Conservation (phyloP, 2,113 vertebrate genomes). For the Daboia siamensis region DNA sequence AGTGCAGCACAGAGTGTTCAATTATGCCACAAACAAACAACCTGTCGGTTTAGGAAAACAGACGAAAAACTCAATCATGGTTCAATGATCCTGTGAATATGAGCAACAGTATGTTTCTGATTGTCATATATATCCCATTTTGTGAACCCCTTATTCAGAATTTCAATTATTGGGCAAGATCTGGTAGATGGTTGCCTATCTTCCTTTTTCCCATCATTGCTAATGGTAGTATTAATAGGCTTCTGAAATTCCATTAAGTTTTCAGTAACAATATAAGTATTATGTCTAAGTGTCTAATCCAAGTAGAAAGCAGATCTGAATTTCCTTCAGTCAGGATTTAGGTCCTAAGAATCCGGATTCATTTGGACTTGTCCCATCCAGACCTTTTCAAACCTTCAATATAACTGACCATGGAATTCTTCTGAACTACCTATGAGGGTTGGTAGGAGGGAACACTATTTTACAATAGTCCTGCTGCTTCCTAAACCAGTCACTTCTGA, state of each 20-base stretch:
- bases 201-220: neutral
- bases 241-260: neutral
- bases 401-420: neutral
- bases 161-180: neutral
- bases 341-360: neutral
- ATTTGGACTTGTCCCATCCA: neutral
- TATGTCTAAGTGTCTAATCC: accelerated
- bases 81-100: neutral
- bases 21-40: neutral
- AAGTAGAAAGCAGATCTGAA: neutral
- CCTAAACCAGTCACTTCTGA: neutral
- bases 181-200: accelerated
- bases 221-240: neutral
- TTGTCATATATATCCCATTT: neutral
- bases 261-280: accelerated
- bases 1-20: slow-evolving; percentile 19
- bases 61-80: neutral
- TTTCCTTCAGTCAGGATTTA: neutral
- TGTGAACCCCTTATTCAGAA: accelerated
- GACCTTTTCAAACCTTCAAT: neutral
- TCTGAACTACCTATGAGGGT: neutral
- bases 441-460: neutral
- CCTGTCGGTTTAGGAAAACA: slow-evolving; percentile 9
- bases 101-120: accelerated
- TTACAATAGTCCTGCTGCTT: neutral